Percentiles rank a stretch among this genome's conserved stretches.
Conservation (phyloP, 2,797 vertebrate species). For the Sebastes flavidus region DNA sequence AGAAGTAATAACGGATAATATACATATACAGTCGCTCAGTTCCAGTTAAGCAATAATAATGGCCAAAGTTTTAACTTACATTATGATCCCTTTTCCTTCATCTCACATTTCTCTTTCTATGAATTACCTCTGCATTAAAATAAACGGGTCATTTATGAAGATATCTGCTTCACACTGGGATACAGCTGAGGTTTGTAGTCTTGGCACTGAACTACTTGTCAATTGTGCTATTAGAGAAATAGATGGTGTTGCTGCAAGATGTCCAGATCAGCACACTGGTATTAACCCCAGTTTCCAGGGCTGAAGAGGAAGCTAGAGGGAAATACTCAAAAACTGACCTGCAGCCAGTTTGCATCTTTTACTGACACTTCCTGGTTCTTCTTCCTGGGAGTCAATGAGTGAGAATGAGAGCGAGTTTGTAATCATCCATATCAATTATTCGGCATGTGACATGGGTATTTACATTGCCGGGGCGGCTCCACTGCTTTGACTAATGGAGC, state of each 20-base stretch:
- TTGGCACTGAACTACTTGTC: conserved; percentile 11
- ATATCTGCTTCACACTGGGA: neutral
- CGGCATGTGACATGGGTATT: conserved; percentile 64
- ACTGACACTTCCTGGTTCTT: conserved; percentile 59
- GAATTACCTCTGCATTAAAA: neutral
- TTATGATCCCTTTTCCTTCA: neutral
- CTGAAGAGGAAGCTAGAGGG: conserved; percentile 3
- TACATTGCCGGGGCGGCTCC: conserved; percentile 57
- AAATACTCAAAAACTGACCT: conserved; percentile 25
- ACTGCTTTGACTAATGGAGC: conserved; percentile 54
- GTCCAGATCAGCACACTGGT: neutral
- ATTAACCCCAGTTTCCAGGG: conserved; percentile 37
- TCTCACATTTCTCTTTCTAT: neutral
- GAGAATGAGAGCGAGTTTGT: conserved; percentile 34
- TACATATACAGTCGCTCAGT: neutral
- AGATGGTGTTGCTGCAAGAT: neutral
- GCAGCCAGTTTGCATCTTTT: conserved; percentile 63
- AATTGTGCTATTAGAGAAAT: conserved; percentile 1
- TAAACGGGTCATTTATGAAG: neutral
- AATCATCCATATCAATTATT: conserved; percentile 77
- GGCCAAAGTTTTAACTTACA: neutral
- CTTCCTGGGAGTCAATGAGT: conserved; percentile 35
- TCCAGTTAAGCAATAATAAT: conserved; percentile 14
- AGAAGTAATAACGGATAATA: conserved; percentile 19
- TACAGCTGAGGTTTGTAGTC: neutral